Evolutionary conservation across 2,113 vertebrate genomes (phyloP).

Genomic region (Uria aalge): DNA sequence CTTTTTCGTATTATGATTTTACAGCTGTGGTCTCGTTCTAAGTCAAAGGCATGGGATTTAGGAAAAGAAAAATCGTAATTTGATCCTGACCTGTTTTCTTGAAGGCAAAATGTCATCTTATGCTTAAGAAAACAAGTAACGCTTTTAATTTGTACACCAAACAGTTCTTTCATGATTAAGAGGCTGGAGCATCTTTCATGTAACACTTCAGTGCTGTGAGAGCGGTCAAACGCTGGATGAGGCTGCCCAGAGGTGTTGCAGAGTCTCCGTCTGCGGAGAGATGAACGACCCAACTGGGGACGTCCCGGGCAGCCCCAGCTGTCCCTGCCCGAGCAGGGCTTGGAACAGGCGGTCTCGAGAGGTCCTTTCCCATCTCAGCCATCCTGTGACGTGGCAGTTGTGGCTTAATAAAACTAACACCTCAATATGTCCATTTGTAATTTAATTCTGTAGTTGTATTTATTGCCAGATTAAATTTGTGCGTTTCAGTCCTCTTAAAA

Average conservation of each 20-base stretch:
- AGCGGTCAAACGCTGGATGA: neutral
- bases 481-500: neutral
- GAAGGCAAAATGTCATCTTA: neutral
- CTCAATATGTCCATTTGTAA: neutral
- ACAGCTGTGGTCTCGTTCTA: neutral
- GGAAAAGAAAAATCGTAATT: neutral
- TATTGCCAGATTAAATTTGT: neutral
- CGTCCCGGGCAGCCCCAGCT: neutral
- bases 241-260: neutral
- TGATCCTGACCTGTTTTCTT: neutral
- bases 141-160: neutral
- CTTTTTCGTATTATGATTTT: neutral
- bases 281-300: neutral
- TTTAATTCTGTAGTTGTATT: neutral
- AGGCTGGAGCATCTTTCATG: neutral
- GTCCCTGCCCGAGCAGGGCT: neutral
- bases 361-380: neutral
- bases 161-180: neutral
- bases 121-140: neutral
- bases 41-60: neutral
- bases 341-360: neutral
- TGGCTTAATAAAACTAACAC: neutral
- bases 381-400: neutral
- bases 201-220: neutral
- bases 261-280: no score